Conservation (phyloP, 2,113 vertebrate species). For the Scomber colias region DNA sequence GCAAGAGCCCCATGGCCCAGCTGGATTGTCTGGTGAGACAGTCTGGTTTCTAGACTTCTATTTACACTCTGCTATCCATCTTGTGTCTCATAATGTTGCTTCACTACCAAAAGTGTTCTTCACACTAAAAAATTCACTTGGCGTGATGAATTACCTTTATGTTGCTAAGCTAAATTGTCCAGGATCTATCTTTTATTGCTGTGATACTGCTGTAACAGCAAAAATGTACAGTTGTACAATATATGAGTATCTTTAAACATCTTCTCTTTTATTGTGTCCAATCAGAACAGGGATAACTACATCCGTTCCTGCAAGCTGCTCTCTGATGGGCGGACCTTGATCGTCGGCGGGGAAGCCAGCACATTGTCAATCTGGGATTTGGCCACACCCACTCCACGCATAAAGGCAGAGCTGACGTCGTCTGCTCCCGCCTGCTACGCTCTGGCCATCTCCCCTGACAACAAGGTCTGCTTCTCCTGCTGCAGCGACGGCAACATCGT, state of each 20-base stretch:
- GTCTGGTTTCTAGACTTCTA: background rate
- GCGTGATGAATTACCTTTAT: slow-evolving; percentile 52
- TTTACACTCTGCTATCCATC: slow-evolving; percentile 18
- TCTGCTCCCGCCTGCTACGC: slow-evolving; percentile 90
- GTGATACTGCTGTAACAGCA: slow-evolving; percentile 18
- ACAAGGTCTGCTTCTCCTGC: slow-evolving; percentile 93
- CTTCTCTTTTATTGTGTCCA: background rate
- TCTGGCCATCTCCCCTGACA: slow-evolving; percentile 90
- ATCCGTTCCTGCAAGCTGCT: slow-evolving; percentile 88
- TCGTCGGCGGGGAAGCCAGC: slow-evolving; percentile 88
- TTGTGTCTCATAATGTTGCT: slow-evolving; percentile 23
- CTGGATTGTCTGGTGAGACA: slow-evolving; percentile 89
- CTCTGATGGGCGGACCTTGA: slow-evolving; percentile 88
- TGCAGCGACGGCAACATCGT: slow-evolving; percentile 91
- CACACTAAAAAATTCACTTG: slow-evolving; percentile 26
- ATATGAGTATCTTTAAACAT: slow-evolving; percentile 19
- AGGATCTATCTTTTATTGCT: slow-evolving; percentile 31
- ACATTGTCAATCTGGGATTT: slow-evolving; percentile 88
- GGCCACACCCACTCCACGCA: slow-evolving; percentile 88
- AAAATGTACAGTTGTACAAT: background rate
- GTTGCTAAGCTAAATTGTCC: slow-evolving; percentile 37
- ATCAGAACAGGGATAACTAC: slow-evolving; percentile 90
- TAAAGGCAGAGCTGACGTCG: slow-evolving; percentile 90
- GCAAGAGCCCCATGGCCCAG: slow-evolving; percentile 92
- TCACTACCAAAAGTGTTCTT: slow-evolving; percentile 41